These are phyloP conservation scores for Gadus chalcogrammus DNA, from an alignment of 2,113 vertebrate species.

Conservation along the genomic window DNA sequence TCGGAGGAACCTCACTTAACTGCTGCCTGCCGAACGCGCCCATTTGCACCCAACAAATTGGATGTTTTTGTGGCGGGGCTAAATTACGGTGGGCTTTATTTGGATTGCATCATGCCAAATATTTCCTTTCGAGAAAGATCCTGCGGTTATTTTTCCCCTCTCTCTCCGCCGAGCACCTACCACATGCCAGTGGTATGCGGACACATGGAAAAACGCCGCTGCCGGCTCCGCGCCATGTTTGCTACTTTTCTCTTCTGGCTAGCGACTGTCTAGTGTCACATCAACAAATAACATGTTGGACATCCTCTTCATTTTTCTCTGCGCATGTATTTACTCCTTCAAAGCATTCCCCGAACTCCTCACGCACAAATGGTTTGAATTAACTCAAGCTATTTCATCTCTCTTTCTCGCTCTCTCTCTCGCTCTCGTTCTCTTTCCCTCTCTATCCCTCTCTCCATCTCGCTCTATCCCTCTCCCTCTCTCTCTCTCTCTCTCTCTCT, in stretches of 20 bases:
- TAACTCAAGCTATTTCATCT: conserved; percentile 52
- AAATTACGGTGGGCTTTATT: conserved; percentile 35
- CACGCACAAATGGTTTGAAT: conserved; percentile 67
- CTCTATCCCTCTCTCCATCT: conserved; percentile 1
- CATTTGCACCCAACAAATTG: conserved; percentile 36
- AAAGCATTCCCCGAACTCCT: conserved; percentile 46
- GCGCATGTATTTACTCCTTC: not conserved
- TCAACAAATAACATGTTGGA: conserved; percentile 51
- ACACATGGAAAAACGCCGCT: too few species aligned
- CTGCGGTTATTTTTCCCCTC: conserved; percentile 12
- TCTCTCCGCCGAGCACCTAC: conserved; percentile 18
- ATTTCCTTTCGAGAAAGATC: conserved; percentile 35
- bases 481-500: conserved; percentile 2
- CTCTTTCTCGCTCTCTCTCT: conserved; percentile 3
- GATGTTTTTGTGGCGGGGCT: conserved; percentile 41
- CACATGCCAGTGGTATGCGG: conserved; percentile 15
- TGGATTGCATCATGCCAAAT: conserved; percentile 36
- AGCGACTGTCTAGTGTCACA: conserved; percentile 45
- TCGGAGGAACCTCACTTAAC: conserved; percentile 29
- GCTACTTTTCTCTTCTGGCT: conserved; percentile 39
- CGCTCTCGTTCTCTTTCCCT: conserved; percentile 14
- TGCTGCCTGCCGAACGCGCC: conserved; percentile 20
- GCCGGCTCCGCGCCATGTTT: not conserved
- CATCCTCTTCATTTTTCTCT: conserved; percentile 21
- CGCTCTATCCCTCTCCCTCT: conserved; percentile 27